phyloP scores from a whole-genome alignment of 2,797 vertebrate species.

The Dryobates pubescens region DNA sequence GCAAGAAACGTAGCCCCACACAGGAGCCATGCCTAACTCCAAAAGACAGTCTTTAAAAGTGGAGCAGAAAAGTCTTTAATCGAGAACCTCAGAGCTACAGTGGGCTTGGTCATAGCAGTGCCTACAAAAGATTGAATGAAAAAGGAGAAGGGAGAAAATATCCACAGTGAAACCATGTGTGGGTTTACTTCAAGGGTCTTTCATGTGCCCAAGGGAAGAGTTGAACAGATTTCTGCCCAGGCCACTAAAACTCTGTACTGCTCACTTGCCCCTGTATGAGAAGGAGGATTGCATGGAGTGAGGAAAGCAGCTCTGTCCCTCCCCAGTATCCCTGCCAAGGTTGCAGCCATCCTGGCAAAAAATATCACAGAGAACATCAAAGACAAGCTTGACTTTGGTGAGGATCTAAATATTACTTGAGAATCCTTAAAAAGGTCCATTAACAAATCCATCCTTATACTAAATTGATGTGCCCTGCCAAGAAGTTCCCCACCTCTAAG shows the following conservation, averaged over 20 bases:
- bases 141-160: background rate
- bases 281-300: background rate
- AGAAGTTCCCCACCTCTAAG: background rate
- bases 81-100: background rate
- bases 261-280: fast-evolving
- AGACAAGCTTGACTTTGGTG: background rate
- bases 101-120: background rate
- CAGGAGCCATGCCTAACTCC: background rate
- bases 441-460: background rate
- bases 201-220: background rate
- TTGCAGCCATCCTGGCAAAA: background rate
- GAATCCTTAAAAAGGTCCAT: background rate
- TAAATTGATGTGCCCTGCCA: background rate
- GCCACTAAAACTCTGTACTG: background rate
- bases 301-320: background rate
- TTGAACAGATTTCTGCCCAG: background rate
- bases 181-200: background rate
- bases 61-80: background rate
- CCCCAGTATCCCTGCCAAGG: background rate
- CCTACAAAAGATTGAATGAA: background rate
- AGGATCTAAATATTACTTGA: background rate
- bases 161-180: background rate
- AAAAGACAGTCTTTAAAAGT: background rate
- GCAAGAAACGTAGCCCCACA: background rate
- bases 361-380: background rate